These are phyloP conservation scores for Erebia palarica DNA, from an alignment of 2,888 invertebrate genomes.

Conservation along the genomic window DNA sequence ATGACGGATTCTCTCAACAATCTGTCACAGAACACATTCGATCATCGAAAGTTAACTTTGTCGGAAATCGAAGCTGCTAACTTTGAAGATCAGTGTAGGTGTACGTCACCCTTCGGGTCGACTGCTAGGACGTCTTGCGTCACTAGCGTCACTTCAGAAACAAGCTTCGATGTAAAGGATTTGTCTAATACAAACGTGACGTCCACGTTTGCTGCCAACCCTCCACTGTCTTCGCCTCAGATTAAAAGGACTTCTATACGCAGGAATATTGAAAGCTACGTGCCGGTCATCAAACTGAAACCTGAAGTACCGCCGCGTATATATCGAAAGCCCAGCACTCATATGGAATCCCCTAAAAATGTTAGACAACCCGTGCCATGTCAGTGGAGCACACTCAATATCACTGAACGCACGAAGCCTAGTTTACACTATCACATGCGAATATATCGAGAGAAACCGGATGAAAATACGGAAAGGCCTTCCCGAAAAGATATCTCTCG, in stretches of 20 bases:
- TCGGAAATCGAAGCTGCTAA: constrained; percentile 83
- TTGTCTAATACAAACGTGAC: constrained; percentile 78
- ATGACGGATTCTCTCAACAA: constrained; percentile 58
- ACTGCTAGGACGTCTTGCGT: constrained; percentile 86
- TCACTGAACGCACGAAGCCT: constrained; percentile 74
- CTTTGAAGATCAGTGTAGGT: constrained; percentile 87
- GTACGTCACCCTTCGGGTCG: constrained; percentile 88
- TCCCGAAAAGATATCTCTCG: constrained; percentile 63
- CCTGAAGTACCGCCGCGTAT: constrained; percentile 75
- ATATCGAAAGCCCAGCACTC: constrained; percentile 74
- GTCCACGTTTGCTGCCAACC: constrained; percentile 72
- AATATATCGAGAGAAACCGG: constrained; percentile 69
- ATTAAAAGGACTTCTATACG: constrained; percentile 78
- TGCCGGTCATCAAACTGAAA: constrained; percentile 71
- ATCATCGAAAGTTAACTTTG: constrained; percentile 71
- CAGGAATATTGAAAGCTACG: constrained; percentile 68
- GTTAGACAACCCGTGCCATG: constrained; percentile 68
- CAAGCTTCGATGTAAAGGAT: constrained; percentile 80
- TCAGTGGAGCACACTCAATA: constrained; percentile 78
- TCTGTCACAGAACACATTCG: constrained; percentile 59
- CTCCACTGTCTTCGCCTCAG: constrained; percentile 72
- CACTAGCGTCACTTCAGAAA: constrained; percentile 82
- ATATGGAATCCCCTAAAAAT: constrained; percentile 74
- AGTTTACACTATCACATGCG: constrained; percentile 80
- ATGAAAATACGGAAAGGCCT: constrained; percentile 52